Evolutionary conservation across 2,888 invertebrate species (phyloP).

Genomic region (Cistogaster globosa): DNA sequence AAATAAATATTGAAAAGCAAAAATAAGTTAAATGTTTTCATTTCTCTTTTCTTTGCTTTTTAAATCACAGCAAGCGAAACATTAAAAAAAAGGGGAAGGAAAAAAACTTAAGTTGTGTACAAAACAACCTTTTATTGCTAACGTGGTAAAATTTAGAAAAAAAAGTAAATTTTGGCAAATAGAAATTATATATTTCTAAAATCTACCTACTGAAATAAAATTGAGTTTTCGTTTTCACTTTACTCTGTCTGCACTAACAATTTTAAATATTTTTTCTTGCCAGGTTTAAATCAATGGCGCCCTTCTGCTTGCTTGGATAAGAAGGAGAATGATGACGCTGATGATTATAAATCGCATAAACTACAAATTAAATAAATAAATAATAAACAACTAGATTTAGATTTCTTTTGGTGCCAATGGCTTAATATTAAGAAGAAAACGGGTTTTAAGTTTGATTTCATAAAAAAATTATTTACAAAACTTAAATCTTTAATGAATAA

Average conservation of each 20-base stretch:
- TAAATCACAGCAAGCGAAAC: constrained; percentile 6
- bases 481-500: no score
- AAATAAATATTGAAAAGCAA: constrained; percentile 12
- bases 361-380: neutral
- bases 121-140: constrained; percentile 4
- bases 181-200: neutral
- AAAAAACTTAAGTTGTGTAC: neutral
- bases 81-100: neutral
- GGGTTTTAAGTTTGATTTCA: neutral
- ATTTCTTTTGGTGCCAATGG: neutral
- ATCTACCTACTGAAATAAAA: neutral
- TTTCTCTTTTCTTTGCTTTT: neutral
- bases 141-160: constrained; percentile 19
- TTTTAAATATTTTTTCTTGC: neutral
- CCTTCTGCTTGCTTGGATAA: neutral
- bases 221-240: constrained; percentile 1
- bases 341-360: neutral
- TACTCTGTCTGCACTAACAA: constrained; percentile 3
- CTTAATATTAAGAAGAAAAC: neutral
- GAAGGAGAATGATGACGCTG: neutral
- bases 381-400: neutral
- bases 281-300: neutral
- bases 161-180: constrained; percentile 13
- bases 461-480: no score
- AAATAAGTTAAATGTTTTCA: constrained; percentile 26